A percentile compares a stretch with the other conserved stretches of the same genome.
Conservation (phyloP, 2,888 invertebrate species). For the Chorisops tibialis region DNA sequence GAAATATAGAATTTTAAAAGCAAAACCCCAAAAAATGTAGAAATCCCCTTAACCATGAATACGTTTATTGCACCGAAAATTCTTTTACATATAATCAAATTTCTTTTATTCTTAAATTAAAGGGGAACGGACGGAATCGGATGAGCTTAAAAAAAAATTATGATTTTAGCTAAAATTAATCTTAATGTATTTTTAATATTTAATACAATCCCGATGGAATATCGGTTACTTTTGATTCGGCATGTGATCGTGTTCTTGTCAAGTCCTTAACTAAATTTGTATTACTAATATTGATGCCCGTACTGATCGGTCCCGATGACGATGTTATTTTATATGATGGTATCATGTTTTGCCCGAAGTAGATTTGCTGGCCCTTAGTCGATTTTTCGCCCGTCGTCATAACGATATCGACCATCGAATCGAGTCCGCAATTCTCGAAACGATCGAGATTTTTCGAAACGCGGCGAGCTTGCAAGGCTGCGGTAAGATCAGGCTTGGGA, state of each 20-base stretch:
- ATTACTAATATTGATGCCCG: slow-evolving; percentile 62
- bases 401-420: slow-evolving; percentile 69
- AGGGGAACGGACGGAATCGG: background rate
- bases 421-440: slow-evolving; percentile 65
- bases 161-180: background rate
- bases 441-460: slow-evolving; percentile 75
- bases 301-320: slow-evolving; percentile 58
- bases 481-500: slow-evolving; percentile 52
- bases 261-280: slow-evolving; percentile 25
- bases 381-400: slow-evolving; percentile 58
- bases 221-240: slow-evolving; percentile 65
- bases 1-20: slow-evolving; percentile 32
- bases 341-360: slow-evolving; percentile 45
- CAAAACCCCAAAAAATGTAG: slow-evolving; percentile 23
- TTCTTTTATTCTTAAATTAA: background rate
- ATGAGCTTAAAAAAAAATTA: background rate
- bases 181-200: background rate
- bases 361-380: slow-evolving; percentile 48
- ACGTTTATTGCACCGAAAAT: slow-evolving; percentile 28
- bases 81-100: background rate
- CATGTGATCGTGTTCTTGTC: slow-evolving; percentile 46
- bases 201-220: slow-evolving; percentile 71
- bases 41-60: slow-evolving; percentile 24
- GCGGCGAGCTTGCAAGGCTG: slow-evolving; percentile 59
- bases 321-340: slow-evolving; percentile 41